A percentile compares a stretch with the other conserved stretches of the same genome.
Conservation (phyloP, 2,113 vertebrate genomes). For the human (Homo sapiens) region DNA sequence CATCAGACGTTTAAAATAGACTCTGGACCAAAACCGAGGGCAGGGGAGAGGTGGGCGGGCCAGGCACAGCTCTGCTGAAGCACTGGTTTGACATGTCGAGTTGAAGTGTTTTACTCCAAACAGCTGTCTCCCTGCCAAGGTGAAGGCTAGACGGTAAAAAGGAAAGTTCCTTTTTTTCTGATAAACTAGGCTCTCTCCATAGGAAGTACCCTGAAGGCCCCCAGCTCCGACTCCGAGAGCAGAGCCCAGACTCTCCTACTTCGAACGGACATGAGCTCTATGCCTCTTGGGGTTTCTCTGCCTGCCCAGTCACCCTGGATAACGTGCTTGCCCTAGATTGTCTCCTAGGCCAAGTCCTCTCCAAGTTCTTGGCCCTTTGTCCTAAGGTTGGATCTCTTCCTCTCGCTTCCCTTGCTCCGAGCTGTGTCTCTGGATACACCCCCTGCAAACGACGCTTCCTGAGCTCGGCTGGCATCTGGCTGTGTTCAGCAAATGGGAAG, state of each 20-base stretch:
- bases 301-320: background rate
- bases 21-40: background rate
- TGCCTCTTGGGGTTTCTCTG: background rate
- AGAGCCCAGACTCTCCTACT: background rate
- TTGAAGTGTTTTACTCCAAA: background rate
- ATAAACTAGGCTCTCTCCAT: no score
- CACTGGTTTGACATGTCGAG: background rate
- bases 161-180: background rate
- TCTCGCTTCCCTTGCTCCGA: background rate
- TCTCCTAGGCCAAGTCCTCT: background rate
- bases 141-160: background rate
- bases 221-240: background rate
- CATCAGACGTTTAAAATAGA: slow-evolving; percentile 3
- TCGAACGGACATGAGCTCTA: background rate
- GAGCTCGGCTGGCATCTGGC: background rate
- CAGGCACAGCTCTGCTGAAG: background rate
- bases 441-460: no score
- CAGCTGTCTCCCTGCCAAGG: background rate
- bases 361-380: background rate
- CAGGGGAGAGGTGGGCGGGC: accelerated
- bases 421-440: background rate
- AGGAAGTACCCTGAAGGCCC: accelerated
- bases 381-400: background rate
- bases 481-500: background rate
- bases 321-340: background rate